These are phyloP conservation scores for Heliconius ethilla DNA, from an alignment of 2,888 invertebrate species.

Conservation along the genomic window DNA sequence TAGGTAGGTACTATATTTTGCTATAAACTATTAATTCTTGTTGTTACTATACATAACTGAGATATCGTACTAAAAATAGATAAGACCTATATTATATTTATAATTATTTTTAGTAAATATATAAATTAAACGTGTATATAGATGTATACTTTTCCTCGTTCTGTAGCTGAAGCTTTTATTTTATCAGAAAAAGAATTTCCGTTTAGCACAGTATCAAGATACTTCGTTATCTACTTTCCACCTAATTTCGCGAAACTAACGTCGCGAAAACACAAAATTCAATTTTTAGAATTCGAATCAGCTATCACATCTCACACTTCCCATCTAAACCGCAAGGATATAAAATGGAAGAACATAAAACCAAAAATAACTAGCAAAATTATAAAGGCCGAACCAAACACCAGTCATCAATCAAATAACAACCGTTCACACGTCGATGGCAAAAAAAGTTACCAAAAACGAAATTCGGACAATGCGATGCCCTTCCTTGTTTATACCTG, in stretches of 20 bases:
- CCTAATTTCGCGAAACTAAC: background rate
- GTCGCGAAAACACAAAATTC: background rate
- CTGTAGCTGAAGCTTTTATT: too few species aligned
- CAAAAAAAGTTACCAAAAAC: constrained; percentile 59
- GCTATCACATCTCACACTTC: background rate
- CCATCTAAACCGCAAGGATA: background rate
- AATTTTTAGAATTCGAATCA: background rate
- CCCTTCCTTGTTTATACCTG: constrained; percentile 62
- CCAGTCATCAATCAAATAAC: constrained; percentile 69
- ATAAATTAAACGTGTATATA: too few species aligned
- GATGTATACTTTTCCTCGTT: too few species aligned
- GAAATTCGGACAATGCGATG: constrained; percentile 63
- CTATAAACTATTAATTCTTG: background rate
- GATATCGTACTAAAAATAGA: too few species aligned
- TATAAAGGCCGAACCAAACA: background rate
- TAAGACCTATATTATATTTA: too few species aligned
- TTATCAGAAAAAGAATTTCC: background rate
- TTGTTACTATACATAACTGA: background rate
- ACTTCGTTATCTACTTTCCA: background rate
- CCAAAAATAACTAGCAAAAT: background rate
- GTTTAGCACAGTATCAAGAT: background rate
- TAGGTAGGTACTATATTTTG: background rate
- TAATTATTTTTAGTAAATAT: too few species aligned
- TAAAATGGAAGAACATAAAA: background rate
- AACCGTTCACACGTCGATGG: constrained; percentile 58